phyloP scores from a whole-genome alignment of 2,113 vertebrate genomes.

The Colistium nudipinnis region DNA sequence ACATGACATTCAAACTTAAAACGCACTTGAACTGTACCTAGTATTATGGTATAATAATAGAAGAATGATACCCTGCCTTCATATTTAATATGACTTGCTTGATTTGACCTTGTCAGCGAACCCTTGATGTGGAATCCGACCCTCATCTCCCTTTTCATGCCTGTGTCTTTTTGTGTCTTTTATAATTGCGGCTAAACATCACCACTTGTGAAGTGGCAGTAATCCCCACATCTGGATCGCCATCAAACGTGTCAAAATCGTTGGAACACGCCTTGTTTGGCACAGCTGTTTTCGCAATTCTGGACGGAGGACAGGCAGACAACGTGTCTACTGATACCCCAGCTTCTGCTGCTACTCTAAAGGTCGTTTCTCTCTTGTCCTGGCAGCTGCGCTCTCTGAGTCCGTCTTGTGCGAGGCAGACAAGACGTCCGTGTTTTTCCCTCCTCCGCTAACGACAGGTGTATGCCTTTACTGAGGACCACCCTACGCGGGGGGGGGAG shows the following conservation, averaged over 20 bases:
- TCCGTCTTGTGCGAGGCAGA: slow-evolving; percentile 3
- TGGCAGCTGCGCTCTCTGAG: slow-evolving; percentile 39
- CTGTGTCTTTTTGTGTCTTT: neutral
- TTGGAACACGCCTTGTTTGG: slow-evolving; percentile 15
- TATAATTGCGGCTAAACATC: slow-evolving; percentile 2
- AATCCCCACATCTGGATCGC: slow-evolving; percentile 23
- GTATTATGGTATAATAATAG: too few species aligned
- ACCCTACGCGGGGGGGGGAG: slow-evolving; percentile 17
- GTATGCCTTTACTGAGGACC: slow-evolving; percentile 40
- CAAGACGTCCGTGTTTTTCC: slow-evolving; percentile 16
- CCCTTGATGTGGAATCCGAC: neutral
- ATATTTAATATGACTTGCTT: too few species aligned
- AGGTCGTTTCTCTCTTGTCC: slow-evolving; percentile 18
- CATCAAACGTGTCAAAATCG: neutral
- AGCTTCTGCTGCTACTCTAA: slow-evolving; percentile 2
- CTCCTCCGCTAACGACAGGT: slow-evolving; percentile 52
- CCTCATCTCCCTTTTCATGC: neutral
- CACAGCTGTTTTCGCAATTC: slow-evolving; percentile 1
- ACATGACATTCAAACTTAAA: slow-evolving; percentile 8
- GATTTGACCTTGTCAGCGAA: neutral
- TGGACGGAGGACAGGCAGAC: neutral
- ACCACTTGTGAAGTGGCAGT: neutral
- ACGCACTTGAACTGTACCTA: neutral
- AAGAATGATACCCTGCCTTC: too few species aligned
- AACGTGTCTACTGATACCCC: slow-evolving; percentile 18